Evolutionary conservation across 2,888 invertebrate genomes (phyloP).

Genomic region (Standfussiana lucernea): DNA sequence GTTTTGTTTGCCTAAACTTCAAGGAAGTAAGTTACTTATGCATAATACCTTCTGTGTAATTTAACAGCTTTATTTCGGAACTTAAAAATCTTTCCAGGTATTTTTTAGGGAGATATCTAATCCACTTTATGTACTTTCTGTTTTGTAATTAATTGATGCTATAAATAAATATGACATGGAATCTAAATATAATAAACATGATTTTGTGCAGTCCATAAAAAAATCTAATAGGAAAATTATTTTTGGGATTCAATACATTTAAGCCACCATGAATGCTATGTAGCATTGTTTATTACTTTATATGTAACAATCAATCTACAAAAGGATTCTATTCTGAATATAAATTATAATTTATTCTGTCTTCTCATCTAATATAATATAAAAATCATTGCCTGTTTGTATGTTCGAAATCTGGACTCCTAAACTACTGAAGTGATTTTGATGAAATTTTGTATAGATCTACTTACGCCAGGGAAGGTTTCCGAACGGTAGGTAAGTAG

Average conservation of each 20-base stretch:
- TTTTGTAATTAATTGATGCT: not conserved
- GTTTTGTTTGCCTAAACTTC: not conserved
- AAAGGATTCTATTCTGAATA: not conserved
- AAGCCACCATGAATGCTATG: not conserved
- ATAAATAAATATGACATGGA: not conserved
- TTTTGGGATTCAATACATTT: constrained; percentile 16
- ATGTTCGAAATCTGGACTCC: no score
- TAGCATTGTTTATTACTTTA: not conserved
- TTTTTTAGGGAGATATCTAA: not conserved
- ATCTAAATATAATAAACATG: not conserved
- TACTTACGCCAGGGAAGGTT: no score
- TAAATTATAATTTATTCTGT: no score
- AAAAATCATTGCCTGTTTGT: no score
- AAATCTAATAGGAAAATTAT: constrained; percentile 18
- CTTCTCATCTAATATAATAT: no score
- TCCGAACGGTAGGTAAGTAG: no score
- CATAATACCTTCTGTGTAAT: not conserved
- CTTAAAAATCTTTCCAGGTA: not conserved
- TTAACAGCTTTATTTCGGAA: not conserved
- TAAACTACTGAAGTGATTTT: no score
- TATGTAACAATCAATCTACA: not conserved
- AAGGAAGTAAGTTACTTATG: not conserved
- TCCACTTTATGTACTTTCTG: not conserved
- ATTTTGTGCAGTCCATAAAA: not conserved
- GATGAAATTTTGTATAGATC: no score